A percentile compares a stretch with the other conserved stretches of the same genome.
phyloP scores from a whole-genome alignment of 92 coral and sea anemone species.

The Porites rus region DNA sequence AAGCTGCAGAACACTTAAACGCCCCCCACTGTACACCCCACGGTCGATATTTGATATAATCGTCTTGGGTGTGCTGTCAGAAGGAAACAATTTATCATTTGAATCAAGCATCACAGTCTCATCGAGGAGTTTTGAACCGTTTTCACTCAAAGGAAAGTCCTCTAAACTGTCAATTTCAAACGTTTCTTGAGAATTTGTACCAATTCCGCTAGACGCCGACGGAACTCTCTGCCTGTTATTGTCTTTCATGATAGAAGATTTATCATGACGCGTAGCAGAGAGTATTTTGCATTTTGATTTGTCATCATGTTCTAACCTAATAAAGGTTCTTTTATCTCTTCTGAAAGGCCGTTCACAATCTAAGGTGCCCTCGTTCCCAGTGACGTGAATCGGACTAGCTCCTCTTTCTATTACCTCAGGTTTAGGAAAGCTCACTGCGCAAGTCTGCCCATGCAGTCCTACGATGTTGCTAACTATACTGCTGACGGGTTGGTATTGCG shows the following conservation, averaged over 20 bases:
- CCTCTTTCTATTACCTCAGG: conserved; percentile 75
- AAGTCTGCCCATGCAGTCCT: conserved; percentile 51
- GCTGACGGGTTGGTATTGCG: conserved; percentile 83
- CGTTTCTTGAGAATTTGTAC: conserved; percentile 46
- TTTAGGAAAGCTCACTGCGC: conserved; percentile 42
- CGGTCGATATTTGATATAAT: neutral
- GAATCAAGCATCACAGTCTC: neutral
- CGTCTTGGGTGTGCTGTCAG: neutral
- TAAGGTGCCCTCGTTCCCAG: neutral
- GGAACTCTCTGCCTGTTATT: neutral
- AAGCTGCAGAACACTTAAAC: conserved; percentile 47
- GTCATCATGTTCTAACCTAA: neutral
- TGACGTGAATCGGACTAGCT: conserved; percentile 63
- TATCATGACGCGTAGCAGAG: neutral
- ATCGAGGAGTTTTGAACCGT: neutral
- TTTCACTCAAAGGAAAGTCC: conserved; percentile 3
- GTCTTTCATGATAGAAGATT: neutral
- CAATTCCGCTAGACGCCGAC: conserved; percentile 62
- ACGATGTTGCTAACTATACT: conserved; percentile 52
- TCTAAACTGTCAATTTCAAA: conserved; percentile 58
- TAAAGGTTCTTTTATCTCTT: neutral
- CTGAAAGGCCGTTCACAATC: neutral
- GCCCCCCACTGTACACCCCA: conserved; percentile 43
- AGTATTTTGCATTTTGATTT: neutral
- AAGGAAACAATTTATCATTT: too few relatives aligned